Conservation (phyloP, 1,140 invertebrate genomes). For the Diorhabda elongata region DNA sequence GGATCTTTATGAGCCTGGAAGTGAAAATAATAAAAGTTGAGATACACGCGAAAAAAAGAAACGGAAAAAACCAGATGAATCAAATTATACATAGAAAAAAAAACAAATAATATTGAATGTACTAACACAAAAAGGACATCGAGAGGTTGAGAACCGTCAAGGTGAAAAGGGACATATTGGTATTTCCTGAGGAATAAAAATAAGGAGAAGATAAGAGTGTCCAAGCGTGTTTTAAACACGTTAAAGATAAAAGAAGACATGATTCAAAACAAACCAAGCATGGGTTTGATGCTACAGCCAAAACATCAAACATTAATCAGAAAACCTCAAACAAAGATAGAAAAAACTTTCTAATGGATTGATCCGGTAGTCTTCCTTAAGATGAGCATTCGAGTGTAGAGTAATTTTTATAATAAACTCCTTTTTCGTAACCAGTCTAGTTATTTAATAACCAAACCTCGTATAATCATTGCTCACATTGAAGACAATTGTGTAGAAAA, state of each 20-base stretch:
- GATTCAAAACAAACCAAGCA: not conserved
- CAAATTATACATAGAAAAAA: not conserved
- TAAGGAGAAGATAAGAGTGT: slow-evolving; percentile 4
- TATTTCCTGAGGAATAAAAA: slow-evolving; percentile 8
- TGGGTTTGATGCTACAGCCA: not conserved
- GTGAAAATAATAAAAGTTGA: not conserved
- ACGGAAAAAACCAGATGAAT: not conserved
- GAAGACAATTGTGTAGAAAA: too few species aligned
- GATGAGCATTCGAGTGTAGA: too few species aligned
- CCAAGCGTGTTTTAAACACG: not conserved
- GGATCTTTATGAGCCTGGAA: not conserved
- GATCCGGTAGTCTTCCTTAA: too few species aligned
- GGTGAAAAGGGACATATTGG: slow-evolving; percentile 6
- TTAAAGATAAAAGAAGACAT: not conserved
- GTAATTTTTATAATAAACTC: too few species aligned
- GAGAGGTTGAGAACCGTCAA: slow-evolving; percentile 10
- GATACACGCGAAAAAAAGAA: not conserved
- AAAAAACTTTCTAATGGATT: too few species aligned
- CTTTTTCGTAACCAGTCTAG: too few species aligned
- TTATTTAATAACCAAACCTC: too few species aligned
- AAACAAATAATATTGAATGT: slow-evolving; percentile 6
- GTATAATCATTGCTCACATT: too few species aligned
- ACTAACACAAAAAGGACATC: slow-evolving; percentile 12
- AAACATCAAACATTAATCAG: too few species aligned
- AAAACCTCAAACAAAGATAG: too few species aligned